Conservation (phyloP, 2,888 invertebrate genomes). For the Cylindroiulus punctatus region DNA sequence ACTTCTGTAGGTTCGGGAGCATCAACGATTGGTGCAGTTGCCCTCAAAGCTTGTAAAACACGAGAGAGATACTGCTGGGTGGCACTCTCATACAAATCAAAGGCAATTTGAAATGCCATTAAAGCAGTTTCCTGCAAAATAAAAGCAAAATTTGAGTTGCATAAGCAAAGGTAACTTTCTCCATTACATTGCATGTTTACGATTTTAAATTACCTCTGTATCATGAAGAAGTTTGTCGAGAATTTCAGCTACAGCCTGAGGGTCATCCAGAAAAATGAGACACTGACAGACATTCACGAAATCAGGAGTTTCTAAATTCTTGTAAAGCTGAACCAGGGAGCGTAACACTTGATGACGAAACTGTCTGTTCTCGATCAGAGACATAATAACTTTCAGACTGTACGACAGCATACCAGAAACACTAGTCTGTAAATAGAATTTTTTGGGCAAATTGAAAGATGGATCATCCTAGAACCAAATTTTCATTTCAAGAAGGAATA, state of each 20-base stretch:
- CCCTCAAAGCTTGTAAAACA: constrained; percentile 82
- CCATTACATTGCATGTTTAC: background rate
- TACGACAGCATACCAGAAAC: constrained; percentile 90
- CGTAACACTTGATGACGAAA: constrained; percentile 91
- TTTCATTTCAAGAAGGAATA: background rate
- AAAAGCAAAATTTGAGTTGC: background rate
- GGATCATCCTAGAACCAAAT: no score
- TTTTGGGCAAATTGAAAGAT: background rate
- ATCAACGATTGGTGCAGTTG: constrained; percentile 81
- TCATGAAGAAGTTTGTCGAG: constrained; percentile 88
- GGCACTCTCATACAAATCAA: constrained; percentile 98
- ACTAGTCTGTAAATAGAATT: constrained; percentile 74
- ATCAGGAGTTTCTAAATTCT: constrained; percentile 88
- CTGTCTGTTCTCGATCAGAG: constrained; percentile 90
- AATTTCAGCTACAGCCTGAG: constrained; percentile 90
- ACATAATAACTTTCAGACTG: constrained; percentile 96
- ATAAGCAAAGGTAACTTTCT: background rate
- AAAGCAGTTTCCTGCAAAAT: constrained; percentile 75
- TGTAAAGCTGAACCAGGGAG: constrained; percentile 88
- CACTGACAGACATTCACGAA: constrained; percentile 99
- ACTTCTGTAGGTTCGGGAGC: constrained; percentile 62
- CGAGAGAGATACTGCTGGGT: constrained; percentile 95
- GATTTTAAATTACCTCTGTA: constrained; percentile 68
- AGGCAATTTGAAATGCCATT: constrained; percentile 99
- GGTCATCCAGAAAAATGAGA: constrained; percentile 94